Percentiles rank a stretch among this genome's conserved stretches.
Evolutionary conservation across 2,888 invertebrate genomes (phyloP).

Genomic region (Sarcophaga caerulescens): DNA sequence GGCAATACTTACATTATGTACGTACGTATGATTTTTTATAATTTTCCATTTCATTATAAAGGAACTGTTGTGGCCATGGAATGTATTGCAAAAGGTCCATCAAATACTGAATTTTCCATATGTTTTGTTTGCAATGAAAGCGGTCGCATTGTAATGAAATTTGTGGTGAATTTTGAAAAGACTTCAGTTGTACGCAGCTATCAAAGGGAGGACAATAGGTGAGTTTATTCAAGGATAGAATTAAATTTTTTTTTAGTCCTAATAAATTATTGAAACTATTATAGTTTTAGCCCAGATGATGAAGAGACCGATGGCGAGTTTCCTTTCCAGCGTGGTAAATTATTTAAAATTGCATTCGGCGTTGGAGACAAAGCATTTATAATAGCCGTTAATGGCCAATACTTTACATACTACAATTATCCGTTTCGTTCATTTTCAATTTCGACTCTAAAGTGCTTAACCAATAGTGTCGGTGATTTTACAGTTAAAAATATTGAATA

Average conservation of each 20-base stretch:
- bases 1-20: too few species aligned
- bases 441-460: constrained; percentile 79
- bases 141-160: constrained; percentile 78
- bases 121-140: constrained; percentile 80
- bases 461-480: constrained; percentile 78
- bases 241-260: too few species aligned
- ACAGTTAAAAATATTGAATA: constrained; percentile 78
- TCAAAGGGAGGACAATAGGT: constrained; percentile 79
- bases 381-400: constrained; percentile 80
- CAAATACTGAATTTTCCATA: constrained; percentile 79
- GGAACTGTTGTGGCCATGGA: constrained; percentile 80
- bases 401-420: constrained; percentile 80
- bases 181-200: constrained; percentile 78
- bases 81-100: constrained; percentile 79
- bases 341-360: constrained; percentile 80
- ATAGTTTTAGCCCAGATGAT: constrained; percentile 77
- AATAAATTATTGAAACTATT: background rate
- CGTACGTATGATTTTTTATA: too few species aligned
- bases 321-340: constrained; percentile 79
- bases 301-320: constrained; percentile 80
- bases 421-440: constrained; percentile 78
- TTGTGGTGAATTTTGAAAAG: constrained; percentile 77
- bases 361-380: constrained; percentile 79
- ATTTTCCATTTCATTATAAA: constrained; percentile 41
- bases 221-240: background rate